These are phyloP conservation scores for Sitophilus oryzae DNA, from an alignment of 1,140 invertebrate species.

Conservation along the genomic window DNA sequence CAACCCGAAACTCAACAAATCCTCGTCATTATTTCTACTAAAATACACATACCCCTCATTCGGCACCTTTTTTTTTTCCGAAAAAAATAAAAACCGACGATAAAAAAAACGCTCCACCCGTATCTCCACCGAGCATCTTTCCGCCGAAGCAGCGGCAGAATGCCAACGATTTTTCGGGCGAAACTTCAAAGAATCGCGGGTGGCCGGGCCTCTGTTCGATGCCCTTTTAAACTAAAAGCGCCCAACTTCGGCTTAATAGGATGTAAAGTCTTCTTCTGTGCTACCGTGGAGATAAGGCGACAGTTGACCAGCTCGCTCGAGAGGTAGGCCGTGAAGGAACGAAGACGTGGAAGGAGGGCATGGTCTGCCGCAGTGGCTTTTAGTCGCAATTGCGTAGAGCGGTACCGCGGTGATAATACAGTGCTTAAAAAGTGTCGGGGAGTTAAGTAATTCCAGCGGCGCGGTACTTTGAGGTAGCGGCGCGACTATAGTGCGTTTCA, in stretches of 20 bases:
- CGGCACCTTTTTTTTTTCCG: too few species aligned
- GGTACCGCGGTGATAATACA: slow-evolving; percentile 33
- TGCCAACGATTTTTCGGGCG: slow-evolving; percentile 14
- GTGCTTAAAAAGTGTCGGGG: slow-evolving; percentile 37
- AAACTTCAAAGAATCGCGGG: slow-evolving; percentile 25
- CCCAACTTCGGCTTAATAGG: slow-evolving; percentile 32
- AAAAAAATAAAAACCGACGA: too few species aligned
- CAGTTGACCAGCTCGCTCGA: slow-evolving; percentile 16
- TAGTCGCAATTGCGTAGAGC: slow-evolving; percentile 32
- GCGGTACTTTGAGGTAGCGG: slow-evolving; percentile 18
- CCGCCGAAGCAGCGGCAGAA: too few species aligned
- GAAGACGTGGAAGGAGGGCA: neutral
- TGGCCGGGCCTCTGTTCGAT: slow-evolving; percentile 34
- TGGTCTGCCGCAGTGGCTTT: slow-evolving; percentile 20
- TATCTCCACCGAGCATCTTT: too few species aligned
- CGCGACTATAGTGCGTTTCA: slow-evolving; percentile 16
- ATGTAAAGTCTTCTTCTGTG: slow-evolving; percentile 30
- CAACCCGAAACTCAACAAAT: too few species aligned
- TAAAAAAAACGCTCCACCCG: too few species aligned
- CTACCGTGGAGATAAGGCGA: slow-evolving; percentile 34
- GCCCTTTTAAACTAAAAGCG: slow-evolving; percentile 28
- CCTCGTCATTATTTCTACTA: too few species aligned
- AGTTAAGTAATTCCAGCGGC: slow-evolving; percentile 34
- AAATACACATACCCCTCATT: too few species aligned
- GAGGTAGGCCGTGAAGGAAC: too few species aligned